Evolutionary conservation across 2,113 vertebrate species (phyloP), one percentile per base, ranked within the genome.

Genomic region (Zosterops japonicus): DNA sequence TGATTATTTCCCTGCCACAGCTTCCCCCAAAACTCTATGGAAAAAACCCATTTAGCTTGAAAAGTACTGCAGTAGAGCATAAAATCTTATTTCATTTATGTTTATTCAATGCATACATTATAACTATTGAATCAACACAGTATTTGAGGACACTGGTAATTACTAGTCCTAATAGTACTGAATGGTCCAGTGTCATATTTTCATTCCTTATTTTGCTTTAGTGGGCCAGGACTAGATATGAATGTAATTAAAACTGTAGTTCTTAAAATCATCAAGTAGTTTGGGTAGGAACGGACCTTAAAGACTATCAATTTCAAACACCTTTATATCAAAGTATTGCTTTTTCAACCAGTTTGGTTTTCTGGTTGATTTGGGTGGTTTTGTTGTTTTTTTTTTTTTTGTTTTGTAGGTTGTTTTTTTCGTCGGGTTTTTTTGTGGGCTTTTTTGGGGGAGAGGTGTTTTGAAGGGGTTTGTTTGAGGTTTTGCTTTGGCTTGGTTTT

Each of bases 1-100:
- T 46, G 19, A 9, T 36, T 69, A 18, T 44, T 70, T 41, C 13
- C 5, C 11, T 3, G 8, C 16, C 5, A 22, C 18, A 11, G 0
- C 36, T 83, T 63, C 6, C 5, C 11, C 24, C 18, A 7, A 46
- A 82, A 55, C 20, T 70, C 11, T 33, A 1, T 14, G 9, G 21
- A 77, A 65, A 31, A 33, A 21, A 6, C 0, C 0, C 9, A 21
- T 3, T 0, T 24, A 17, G 21, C 35, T 74, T 84, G 15, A 33
- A 42, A 53, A 93, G 21, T 57, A 25, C 13, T 67, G 17, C 14
- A 61, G 42, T 49, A 41, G 22, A 25, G 56, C 25, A 27, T 18
- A 64, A 82, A 79, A 68, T 29, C 2, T 2, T 15, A 49, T 5
- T 46, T 72, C 4, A 4, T n/a, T 2, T 57, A 10, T 55, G 2